Conservation (phyloP, 1,140 invertebrate genomes). For the Bombus turneri region DNA sequence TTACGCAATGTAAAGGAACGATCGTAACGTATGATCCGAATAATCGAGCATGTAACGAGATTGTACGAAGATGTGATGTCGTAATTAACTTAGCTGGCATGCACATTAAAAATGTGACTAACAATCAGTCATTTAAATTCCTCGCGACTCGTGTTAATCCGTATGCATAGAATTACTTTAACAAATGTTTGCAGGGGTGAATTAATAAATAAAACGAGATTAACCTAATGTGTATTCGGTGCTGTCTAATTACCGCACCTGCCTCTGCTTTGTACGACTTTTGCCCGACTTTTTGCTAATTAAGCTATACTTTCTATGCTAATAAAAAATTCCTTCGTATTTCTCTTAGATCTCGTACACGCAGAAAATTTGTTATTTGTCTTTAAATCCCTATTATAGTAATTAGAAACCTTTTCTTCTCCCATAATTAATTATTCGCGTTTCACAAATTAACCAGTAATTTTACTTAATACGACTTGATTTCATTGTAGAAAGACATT, state of each 20-base stretch:
- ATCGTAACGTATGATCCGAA: too few species aligned
- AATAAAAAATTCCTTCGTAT: neutral
- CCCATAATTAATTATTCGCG: neutral
- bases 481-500: neutral
- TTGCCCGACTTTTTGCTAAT: neutral
- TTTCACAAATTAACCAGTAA: neutral
- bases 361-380: neutral
- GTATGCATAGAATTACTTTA: too few species aligned
- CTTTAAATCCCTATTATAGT: neutral
- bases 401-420: neutral
- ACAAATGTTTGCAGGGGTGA: neutral
- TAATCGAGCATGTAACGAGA: neutral
- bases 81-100: neutral
- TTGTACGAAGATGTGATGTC: neutral
- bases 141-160: neutral
- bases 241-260: conserved; percentile 2
- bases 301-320: neutral
- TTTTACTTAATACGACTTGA: neutral
- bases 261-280: neutral
- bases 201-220: conserved; percentile 9
- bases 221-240: neutral
- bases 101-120: neutral
- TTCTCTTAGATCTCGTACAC: too few species aligned
- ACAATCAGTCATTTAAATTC: neutral
- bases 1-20: too few species aligned